Percentiles rank a stretch among this genome's conserved stretches.
phyloP scores from a whole-genome alignment of 2,888 invertebrate genomes.

The Heteromyza rotundicornis region DNA sequence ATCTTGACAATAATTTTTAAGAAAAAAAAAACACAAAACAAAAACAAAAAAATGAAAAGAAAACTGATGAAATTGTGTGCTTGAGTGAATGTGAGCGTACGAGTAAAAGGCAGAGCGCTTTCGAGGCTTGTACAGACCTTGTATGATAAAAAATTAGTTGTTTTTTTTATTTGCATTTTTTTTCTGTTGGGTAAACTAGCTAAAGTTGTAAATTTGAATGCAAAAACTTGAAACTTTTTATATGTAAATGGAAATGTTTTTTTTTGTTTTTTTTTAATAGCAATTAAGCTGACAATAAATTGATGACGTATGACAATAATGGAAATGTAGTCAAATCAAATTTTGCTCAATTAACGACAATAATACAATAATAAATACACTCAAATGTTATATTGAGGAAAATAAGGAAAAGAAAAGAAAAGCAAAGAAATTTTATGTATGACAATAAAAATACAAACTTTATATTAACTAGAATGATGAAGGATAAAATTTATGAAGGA shows the following conservation, averaged over 20 bases:
- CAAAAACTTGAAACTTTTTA: constrained; percentile 43
- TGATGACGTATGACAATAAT: constrained; percentile 50
- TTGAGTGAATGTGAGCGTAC: constrained; percentile 12
- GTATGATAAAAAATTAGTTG: background rate
- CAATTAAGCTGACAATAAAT: constrained; percentile 42
- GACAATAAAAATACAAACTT: constrained; percentile 23
- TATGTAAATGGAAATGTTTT: constrained; percentile 26
- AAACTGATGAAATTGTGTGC: constrained; percentile 42
- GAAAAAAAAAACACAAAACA: constrained; percentile 8
- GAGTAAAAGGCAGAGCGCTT: background rate
- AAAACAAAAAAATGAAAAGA: constrained; percentile 15
- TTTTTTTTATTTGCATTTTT: background rate
- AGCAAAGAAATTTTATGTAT: constrained; percentile 19
- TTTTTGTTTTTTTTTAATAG: constrained; percentile 13
- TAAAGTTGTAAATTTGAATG: constrained; percentile 12
- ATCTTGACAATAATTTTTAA: constrained; percentile 61
- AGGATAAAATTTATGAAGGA: background rate
- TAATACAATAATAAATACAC: constrained; percentile 32
- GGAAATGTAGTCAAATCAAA: constrained; percentile 33
- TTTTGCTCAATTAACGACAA: constrained; percentile 34
- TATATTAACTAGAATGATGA: too few species aligned
- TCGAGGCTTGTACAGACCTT: background rate
- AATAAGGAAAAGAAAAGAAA: too few species aligned
- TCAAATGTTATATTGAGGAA: too few species aligned
- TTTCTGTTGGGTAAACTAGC: background rate